Conservation (phyloP, 1,140 invertebrate species). For the Colletes gigas region DNA sequence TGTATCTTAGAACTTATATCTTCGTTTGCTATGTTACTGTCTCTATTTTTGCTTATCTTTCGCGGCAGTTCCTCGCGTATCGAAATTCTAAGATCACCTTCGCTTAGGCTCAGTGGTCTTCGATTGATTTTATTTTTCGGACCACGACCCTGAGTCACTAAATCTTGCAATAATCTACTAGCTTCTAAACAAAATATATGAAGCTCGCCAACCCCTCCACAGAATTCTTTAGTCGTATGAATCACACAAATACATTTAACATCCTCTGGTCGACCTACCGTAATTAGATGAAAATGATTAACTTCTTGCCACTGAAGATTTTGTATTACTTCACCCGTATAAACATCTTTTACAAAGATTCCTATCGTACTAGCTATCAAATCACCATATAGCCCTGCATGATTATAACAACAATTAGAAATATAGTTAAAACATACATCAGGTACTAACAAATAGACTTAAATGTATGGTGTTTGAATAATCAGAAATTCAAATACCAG, state of each 20-base stretch:
- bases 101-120: slow-evolving; percentile 80
- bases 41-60: slow-evolving; percentile 11
- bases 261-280: slow-evolving; percentile 79
- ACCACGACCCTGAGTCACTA: slow-evolving; percentile 79
- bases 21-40: neutral
- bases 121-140: slow-evolving; percentile 65
- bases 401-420: slow-evolving; percentile 15
- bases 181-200: slow-evolving; percentile 81
- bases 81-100: slow-evolving; percentile 78
- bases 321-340: slow-evolving; percentile 77
- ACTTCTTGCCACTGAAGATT: slow-evolving; percentile 82
- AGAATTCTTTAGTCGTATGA: slow-evolving; percentile 81
- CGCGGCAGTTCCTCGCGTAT: slow-evolving; percentile 31
- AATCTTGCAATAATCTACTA: slow-evolving; percentile 74
- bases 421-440: neutral
- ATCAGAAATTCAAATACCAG: slow-evolving; percentile 63
- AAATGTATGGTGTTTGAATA: neutral
- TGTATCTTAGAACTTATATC: slow-evolving; percentile 21
- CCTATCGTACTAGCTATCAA: slow-evolving; percentile 77
- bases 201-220: slow-evolving; percentile 80
- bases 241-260: slow-evolving; percentile 82
- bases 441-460: neutral
- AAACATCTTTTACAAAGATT: slow-evolving; percentile 80
- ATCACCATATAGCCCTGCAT: slow-evolving; percentile 80
- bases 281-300: slow-evolving; percentile 80